Evolutionary conservation across 2,888 invertebrate species (phyloP), one percentile per base, ranked within the genome.

Genomic region (Rotaria sp.): DNA sequence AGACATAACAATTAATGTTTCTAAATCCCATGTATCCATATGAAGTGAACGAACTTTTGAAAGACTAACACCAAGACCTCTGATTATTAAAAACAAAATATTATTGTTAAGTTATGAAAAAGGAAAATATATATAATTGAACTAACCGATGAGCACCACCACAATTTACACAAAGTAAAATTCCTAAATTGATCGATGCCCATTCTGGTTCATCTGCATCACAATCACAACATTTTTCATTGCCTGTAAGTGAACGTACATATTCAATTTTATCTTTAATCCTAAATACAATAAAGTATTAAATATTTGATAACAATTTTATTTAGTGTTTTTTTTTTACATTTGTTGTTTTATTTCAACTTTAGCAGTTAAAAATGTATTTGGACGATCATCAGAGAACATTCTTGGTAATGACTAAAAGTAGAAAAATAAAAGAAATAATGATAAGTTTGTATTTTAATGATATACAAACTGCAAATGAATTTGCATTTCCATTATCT

Each of bases 131-230:
- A 2, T 10, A 7, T n/a, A 13, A 57, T 59, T 11, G 11, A 11
- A 35, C 67, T 1, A 84, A 91, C 91, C 91, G 90, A 89, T 93
- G 93, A 35, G 92, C 91, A 41, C 92, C 92, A 13, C 92, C 92
- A 88, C 93, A 93, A 88, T 93, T 96, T 90, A 99, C 98, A 91
- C 98, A 99, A 24, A 99, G 92, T 1, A 96, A 96, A 86, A 97
- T 96, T 85, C 98, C 98, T 85, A 99, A 93, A 92, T 98, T 99
- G 88, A 97, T 96, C 91, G 96, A 96, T 86, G 97, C 96, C 98
- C 98, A 99, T 87, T 94, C 94, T 0, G 98, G 97, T 90, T 96
- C 95, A 0, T 93, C 92, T 87, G 94, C 93, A 85, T 94, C 94
- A 90, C 98, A 99, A 92, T 99, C 98, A 90, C 96, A 97, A 90